Evolutionary conservation across 1,140 invertebrate genomes (phyloP).

Genomic region (Drosophila kepulauana): DNA sequence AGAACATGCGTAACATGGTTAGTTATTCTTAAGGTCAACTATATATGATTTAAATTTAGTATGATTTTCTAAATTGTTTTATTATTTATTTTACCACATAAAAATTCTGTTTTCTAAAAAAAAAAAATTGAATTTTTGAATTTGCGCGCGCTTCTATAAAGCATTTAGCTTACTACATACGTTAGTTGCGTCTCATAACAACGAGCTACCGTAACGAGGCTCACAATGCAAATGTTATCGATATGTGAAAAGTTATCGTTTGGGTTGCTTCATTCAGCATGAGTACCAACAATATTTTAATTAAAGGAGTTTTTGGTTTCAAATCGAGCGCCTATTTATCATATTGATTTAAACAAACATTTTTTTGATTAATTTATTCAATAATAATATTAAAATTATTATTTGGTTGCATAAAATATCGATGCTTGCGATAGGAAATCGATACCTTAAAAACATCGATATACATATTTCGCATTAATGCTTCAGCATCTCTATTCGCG

Average conservation of each 20-base stretch:
- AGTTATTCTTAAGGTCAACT: background rate
- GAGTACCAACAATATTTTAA: too few relatives aligned
- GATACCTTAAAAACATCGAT: too few relatives aligned
- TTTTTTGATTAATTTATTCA: too few relatives aligned
- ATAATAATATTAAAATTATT: too few relatives aligned
- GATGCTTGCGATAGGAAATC: too few relatives aligned
- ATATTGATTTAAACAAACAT: too few relatives aligned
- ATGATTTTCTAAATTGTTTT: background rate
- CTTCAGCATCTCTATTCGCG: too few relatives aligned
- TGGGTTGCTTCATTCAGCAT: background rate
- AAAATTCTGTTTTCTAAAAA: background rate
- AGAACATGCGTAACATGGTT: background rate
- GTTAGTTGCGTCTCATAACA: slow-evolving; percentile 24
- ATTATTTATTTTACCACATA: background rate
- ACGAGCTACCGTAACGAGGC: slow-evolving; percentile 1
- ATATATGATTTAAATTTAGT: background rate
- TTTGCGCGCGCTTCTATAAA: background rate
- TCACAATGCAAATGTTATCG: background rate
- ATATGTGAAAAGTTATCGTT: slow-evolving; percentile 16
- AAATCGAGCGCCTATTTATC: too few relatives aligned
- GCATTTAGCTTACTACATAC: background rate
- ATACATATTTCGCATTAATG: too few relatives aligned
- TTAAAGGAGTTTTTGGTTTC: too few relatives aligned
- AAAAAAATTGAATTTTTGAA: background rate
- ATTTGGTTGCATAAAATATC: too few relatives aligned